Conservation (phyloP, 2,797 vertebrate species). For the Enteromius radiatus region DNA sequence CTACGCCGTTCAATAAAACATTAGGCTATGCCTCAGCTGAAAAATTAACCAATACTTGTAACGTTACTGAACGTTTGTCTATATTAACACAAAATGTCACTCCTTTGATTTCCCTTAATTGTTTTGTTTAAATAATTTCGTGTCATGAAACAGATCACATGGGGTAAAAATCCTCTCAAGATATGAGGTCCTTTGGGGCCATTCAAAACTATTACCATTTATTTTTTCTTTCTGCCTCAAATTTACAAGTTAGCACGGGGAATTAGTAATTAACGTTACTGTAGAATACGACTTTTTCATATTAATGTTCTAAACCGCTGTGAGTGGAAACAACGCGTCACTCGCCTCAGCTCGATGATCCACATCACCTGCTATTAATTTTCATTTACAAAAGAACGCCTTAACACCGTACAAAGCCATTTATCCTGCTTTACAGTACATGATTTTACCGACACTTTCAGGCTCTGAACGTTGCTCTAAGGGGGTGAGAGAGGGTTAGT, state of each 20-base stretch:
- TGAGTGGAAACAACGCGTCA: conserved; percentile 18
- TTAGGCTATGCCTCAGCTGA: background rate
- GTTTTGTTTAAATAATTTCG: background rate
- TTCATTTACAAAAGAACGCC: conserved; percentile 15
- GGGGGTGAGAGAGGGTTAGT: conserved; percentile 10
- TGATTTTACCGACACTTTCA: background rate
- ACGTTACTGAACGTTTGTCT: background rate
- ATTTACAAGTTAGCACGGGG: background rate
- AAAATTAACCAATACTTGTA: background rate
- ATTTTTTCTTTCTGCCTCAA: background rate
- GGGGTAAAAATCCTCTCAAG: background rate
- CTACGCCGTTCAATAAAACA: background rate
- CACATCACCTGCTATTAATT: conserved; percentile 33
- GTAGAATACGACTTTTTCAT: background rate
- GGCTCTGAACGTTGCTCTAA: background rate
- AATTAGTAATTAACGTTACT: background rate
- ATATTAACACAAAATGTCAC: background rate
- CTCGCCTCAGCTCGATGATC: conserved; percentile 5
- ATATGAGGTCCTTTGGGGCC: conserved; percentile 25
- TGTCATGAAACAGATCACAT: background rate
- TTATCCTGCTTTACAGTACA: background rate
- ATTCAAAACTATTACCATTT: background rate
- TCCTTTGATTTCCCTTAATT: background rate
- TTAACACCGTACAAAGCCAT: background rate
- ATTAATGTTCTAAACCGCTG: background rate